Percentiles rank a stretch among this genome's conserved stretches.
These are phyloP conservation scores for Standfussiana lucernea DNA, from an alignment of 2,888 invertebrate genomes.

Conservation along the genomic window DNA sequence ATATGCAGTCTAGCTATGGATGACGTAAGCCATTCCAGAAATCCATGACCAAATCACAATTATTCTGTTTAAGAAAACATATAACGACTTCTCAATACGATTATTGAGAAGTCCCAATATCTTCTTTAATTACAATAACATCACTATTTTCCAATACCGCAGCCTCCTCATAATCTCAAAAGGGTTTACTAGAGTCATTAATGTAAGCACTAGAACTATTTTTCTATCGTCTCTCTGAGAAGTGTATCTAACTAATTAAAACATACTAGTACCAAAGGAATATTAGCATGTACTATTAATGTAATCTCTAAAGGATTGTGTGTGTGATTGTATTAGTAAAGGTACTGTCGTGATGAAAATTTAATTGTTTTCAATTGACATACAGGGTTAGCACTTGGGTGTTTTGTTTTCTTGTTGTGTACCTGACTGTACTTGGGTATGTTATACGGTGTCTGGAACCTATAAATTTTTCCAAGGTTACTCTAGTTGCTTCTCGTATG, in stretches of 20 bases:
- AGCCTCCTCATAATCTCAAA: constrained; percentile 2
- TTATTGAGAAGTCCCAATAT: too few relatives aligned
- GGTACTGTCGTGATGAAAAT: constrained; percentile 21
- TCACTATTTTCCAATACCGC: constrained; percentile 16
- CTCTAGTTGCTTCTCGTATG: background rate
- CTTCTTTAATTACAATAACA: constrained; percentile 8
- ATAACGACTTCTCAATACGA: background rate
- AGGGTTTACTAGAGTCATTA: background rate
- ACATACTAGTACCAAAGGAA: constrained; percentile 50
- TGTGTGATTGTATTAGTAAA: constrained; percentile 43
- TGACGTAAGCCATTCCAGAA: background rate
- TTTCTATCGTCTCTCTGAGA: constrained; percentile 18
- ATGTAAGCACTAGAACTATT: constrained; percentile 8
- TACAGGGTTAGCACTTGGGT: background rate
- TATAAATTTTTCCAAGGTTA: background rate
- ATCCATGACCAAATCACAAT: background rate
- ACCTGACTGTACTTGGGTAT: background rate
- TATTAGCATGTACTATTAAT: constrained; percentile 44
- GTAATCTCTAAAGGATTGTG: constrained; percentile 30
- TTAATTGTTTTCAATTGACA: constrained; percentile 45
- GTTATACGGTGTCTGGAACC: background rate
- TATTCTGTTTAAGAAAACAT: background rate
- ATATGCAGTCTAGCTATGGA: background rate
- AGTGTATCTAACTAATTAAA: constrained; percentile 68
- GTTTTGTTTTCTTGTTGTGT: constrained; percentile 20